A percentile compares a stretch with the other conserved stretches of the same genome.
These are phyloP conservation scores for Indri indri DNA, from an alignment of 2,113 vertebrate genomes.

Conservation along the genomic window DNA sequence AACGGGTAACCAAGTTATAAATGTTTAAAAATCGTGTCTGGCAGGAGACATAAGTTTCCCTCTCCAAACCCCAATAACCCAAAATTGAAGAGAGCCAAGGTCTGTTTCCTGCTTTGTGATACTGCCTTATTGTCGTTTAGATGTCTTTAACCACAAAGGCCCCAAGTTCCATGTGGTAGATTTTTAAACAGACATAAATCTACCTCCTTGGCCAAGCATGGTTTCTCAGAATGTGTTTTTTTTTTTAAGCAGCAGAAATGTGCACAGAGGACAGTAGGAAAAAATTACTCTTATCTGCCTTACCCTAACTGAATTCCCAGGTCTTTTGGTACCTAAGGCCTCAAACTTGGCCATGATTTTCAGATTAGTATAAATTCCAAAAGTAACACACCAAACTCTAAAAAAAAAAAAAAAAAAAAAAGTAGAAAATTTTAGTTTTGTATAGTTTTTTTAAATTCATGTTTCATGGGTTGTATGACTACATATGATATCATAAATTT, in stretches of 20 bases:
- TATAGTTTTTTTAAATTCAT: background rate
- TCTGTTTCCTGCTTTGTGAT: constrained; percentile 66
- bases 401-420: background rate
- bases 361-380: background rate
- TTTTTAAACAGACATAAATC: constrained; percentile 61
- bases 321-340: background rate
- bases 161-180: background rate
- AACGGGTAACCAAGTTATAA: constrained; percentile 59
- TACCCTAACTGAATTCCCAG: background rate
- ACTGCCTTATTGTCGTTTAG: constrained; percentile 37
- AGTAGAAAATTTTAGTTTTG: background rate
- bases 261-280: background rate
- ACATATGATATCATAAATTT: background rate
- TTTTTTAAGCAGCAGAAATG: constrained; percentile 29
- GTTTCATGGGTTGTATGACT: background rate
- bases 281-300: background rate
- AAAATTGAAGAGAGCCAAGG: constrained; percentile 14
- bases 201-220: background rate
- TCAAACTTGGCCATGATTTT: background rate
- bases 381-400: background rate
- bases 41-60: constrained; percentile 58
- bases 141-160: constrained; percentile 55
- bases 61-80: constrained; percentile 61
- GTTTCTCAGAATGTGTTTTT: background rate
- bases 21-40: constrained; percentile 45